phyloP scores from a whole-genome alignment of 2,113 vertebrate genomes.

The Poicephalus gulielmi region DNA sequence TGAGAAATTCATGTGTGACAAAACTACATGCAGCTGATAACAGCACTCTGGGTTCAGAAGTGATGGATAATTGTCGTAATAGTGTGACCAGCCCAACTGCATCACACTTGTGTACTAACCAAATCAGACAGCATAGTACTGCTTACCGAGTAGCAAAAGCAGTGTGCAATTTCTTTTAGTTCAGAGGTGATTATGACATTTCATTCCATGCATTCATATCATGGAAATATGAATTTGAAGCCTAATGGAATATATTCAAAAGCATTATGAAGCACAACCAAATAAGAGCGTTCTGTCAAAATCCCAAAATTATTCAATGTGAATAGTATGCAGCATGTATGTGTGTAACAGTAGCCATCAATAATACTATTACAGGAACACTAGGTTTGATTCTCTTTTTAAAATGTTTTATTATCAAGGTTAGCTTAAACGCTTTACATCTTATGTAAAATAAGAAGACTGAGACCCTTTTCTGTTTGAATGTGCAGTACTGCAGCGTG shows the following conservation, averaged over 20 bases:
- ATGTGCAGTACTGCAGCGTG: neutral
- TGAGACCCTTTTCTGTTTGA: fast-evolving
- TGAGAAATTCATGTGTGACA: neutral
- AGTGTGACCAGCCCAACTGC: neutral
- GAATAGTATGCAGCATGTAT: neutral
- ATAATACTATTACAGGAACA: neutral
- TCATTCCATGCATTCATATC: neutral
- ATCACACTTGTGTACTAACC: neutral
- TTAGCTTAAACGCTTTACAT: neutral
- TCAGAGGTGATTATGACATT: neutral
- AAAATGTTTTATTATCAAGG: neutral
- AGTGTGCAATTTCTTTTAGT: neutral
- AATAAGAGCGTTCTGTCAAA: neutral
- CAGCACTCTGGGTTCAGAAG: neutral
- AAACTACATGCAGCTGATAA: neutral
- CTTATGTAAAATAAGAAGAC: neutral
- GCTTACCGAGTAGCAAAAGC: neutral
- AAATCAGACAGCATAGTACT: neutral
- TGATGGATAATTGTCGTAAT: neutral
- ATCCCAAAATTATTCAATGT: neutral
- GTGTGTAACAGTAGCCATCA: neutral
- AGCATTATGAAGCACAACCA: neutral
- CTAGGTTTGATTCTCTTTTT: neutral
- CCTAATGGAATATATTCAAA: neutral
- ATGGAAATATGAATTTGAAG: neutral